Conservation (phyloP, 1,140 invertebrate genomes). For the Ceratoteleas bidentatus region DNA sequence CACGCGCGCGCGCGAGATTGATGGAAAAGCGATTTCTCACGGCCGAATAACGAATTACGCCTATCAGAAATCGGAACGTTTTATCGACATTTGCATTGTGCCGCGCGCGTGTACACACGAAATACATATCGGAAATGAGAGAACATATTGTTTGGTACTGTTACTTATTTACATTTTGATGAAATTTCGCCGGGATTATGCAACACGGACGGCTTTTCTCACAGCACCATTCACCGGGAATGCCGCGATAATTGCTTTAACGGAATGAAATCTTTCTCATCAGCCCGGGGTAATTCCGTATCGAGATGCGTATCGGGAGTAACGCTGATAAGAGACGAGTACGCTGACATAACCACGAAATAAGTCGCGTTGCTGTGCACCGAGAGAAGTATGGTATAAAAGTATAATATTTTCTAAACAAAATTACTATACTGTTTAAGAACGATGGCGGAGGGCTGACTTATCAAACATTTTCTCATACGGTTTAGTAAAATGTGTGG, state of each 20-base stretch:
- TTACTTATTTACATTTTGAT: constrained; percentile 60
- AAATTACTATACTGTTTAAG: too few species aligned
- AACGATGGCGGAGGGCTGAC: too few species aligned
- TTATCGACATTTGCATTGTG: constrained; percentile 63
- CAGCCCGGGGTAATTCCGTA: constrained; percentile 14
- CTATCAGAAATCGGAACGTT: constrained; percentile 60
- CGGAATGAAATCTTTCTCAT: constrained; percentile 39
- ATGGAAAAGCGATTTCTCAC: constrained; percentile 59
- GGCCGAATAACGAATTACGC: constrained; percentile 51
- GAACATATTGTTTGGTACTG: constrained; percentile 54
- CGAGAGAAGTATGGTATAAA: too few species aligned
- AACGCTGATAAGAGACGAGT: too few species aligned
- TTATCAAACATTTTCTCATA: too few species aligned
- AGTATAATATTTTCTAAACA: too few species aligned
- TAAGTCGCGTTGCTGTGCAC: too few species aligned
- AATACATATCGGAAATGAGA: constrained; percentile 58
- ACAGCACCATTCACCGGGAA: constrained; percentile 17
- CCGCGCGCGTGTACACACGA: constrained; percentile 30
- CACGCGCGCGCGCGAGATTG: constrained; percentile 38
- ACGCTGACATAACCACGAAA: constrained; percentile 22
- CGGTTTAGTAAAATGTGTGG: too few species aligned
- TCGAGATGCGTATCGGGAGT: constrained; percentile 5
- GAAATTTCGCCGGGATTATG: constrained; percentile 47
- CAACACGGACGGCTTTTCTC: constrained; percentile 33
- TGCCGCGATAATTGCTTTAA: constrained; percentile 37